These are phyloP conservation scores for Thecocarcelia acutangulata DNA, from an alignment of 2,888 invertebrate species.

Conservation along the genomic window DNA sequence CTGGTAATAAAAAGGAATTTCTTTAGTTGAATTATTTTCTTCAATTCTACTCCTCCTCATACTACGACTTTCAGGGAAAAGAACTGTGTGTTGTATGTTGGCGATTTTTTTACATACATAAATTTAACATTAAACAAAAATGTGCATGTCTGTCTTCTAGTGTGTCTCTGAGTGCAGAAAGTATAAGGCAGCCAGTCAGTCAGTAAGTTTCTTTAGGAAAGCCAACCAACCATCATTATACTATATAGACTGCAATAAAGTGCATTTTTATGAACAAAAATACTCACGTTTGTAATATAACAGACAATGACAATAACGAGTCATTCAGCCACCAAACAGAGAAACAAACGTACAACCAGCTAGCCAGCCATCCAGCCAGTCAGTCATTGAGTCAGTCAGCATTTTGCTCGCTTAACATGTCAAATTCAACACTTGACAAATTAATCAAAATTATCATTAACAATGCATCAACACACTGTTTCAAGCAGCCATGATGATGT, in stretches of 20 bases:
- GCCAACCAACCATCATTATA: conserved; percentile 48
- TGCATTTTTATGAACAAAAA: conserved; percentile 58
- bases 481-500: conserved; percentile 49
- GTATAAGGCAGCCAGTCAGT: conserved; percentile 33
- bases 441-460: conserved; percentile 70
- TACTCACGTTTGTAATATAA: conserved; percentile 60
- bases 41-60: conserved; percentile 38
- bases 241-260: conserved; percentile 43
- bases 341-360: conserved; percentile 1
- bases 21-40: conserved; percentile 62
- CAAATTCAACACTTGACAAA: conserved; percentile 70
- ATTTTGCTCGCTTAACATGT: conserved; percentile 70
- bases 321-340: conserved; percentile 51
- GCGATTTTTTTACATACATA: conserved; percentile 57
- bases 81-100: conserved; percentile 11
- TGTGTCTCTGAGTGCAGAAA: neutral
- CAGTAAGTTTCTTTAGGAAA: conserved; percentile 41
- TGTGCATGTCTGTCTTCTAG: conserved; percentile 39
- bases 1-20: conserved; percentile 67
- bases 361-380: conserved; percentile 7
- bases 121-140: conserved; percentile 63
- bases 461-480: conserved; percentile 69
- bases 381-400: conserved; percentile 47
- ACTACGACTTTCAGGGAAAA: conserved; percentile 4
- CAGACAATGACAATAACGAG: conserved; percentile 61